Base-by-base conservation (phyloP, 30 jellyfish, hydroid and myxozoan species). In the Sanderia malayensis region DNA sequence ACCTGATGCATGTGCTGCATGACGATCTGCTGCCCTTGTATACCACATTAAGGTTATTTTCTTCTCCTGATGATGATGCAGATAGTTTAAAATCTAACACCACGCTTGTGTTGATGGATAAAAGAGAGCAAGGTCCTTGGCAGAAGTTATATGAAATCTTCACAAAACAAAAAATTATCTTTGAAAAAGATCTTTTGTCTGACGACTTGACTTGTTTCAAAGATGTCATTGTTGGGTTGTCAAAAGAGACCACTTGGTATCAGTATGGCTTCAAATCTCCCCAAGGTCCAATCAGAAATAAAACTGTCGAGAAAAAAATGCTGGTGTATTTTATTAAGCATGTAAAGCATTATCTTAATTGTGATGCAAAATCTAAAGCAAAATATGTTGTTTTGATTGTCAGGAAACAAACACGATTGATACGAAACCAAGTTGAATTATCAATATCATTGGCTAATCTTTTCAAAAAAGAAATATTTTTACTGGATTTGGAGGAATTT, bases 1-100 rank as follows among this genome's bases (percentile, higher is more conserved):
- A 92, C 62, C 31, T 84, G n/a, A 92, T 92, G 99, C 99, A 92
- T 55, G 89, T 92, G 17, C 1, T 92, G 28, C 99, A 92, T 67
- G 99, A 92, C 64, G 99, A 92, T 59, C 25, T 92, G 20, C 47
- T 92, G 30, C 96, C 99, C 2, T 8, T 79, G 0, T 92, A 57
- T 75, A 53, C 74, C 60, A 92, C 99, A 2, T 29, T 52, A 47
- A 41, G 57, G 8, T 31, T 26, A 28, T 61, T 25, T 70, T 61
- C 55, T 17, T 61, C 55, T 17, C 45, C 79, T 1, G 25, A n/a
- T 20, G 1, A 8, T 0, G 34, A 28, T 2, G 53, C 64, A 2
- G 27, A 49, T 18, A 49, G 4, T 4, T 2, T 49, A 3, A 49
- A 32, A 8, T 18, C 52, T 8, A 71, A 61, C 20, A 55, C 74